These are phyloP conservation scores for Zoroaster sp. DNA, from an alignment of 53 echinoderm and acorn worm species.

Conservation along the genomic window DNA sequence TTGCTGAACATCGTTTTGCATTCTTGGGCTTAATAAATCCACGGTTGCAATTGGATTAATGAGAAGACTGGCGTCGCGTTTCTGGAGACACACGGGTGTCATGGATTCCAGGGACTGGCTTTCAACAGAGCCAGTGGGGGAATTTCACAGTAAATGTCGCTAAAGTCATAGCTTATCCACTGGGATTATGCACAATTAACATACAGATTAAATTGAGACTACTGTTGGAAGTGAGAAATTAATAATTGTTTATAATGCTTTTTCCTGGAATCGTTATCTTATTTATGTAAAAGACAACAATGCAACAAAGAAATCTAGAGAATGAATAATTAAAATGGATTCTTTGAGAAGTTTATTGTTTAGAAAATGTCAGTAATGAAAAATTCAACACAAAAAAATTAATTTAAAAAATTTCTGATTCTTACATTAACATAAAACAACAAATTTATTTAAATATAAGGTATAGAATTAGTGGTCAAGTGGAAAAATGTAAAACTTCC, in stretches of 20 bases:
- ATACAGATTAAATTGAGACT: background rate
- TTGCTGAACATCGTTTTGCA: background rate
- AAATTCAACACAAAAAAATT: too few relatives aligned
- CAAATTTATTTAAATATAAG: too few relatives aligned
- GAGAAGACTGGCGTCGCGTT: background rate
- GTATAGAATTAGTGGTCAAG: too few relatives aligned
- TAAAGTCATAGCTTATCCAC: background rate
- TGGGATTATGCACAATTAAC: background rate
- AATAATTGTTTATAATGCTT: background rate
- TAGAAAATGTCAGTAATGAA: too few relatives aligned
- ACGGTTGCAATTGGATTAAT: constrained; percentile 35
- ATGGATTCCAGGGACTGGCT: background rate
- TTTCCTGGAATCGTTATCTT: too few relatives aligned
- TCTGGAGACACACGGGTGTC: constrained; percentile 30
- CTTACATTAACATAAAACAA: too few relatives aligned
- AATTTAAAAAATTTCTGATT: too few relatives aligned
- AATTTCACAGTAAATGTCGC: background rate
- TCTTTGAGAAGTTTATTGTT: too few relatives aligned
- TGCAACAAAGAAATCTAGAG: too few relatives aligned
- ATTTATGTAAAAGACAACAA: too few relatives aligned
- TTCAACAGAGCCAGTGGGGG: background rate
- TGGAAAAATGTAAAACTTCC: too few relatives aligned
- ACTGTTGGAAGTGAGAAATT: background rate
- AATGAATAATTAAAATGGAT: too few relatives aligned
- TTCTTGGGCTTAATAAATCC: background rate